Conservation (phyloP, 2,888 invertebrate genomes). For the Alitta virens region DNA sequence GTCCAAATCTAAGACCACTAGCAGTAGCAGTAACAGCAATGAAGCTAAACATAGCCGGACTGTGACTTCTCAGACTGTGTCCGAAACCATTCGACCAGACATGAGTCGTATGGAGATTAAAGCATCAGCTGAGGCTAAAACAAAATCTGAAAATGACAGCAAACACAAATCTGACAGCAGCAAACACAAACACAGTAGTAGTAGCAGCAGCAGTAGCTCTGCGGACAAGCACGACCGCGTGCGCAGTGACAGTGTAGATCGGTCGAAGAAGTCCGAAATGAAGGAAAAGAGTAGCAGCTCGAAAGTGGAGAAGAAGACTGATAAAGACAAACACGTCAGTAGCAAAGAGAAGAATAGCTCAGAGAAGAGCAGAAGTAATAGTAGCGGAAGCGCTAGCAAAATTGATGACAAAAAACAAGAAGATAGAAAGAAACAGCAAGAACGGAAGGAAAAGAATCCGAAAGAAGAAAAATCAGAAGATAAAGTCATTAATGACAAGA, state of each 20-base stretch:
- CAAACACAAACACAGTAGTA: neutral
- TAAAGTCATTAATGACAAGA: neutral
- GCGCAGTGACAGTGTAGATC: neutral
- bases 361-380: neutral
- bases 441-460: conserved; percentile 10
- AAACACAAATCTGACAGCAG: conserved; percentile 8
- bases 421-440: conserved; percentile 11
- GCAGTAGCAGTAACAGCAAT: no score
- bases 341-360: neutral
- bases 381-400: neutral
- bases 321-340: conserved; percentile 8
- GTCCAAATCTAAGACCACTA: conserved; percentile 4
- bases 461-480: conserved; percentile 3
- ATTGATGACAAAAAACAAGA: neutral
- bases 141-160: neutral
- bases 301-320: neutral
- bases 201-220: neutral
- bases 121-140: neutral
- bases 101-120: neutral
- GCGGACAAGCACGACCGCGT: neutral
- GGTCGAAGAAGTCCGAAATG: neutral
- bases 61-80: no score
- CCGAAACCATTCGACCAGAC: no score
- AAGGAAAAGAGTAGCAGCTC: conserved; percentile 6
- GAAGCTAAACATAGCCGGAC: conserved; percentile 6